Percentiles rank a stretch among this genome's conserved stretches.
These are phyloP conservation scores for Leptinotarsa rubiginosa DNA, from an alignment of 2,888 invertebrate genomes.

Conservation along the genomic window DNA sequence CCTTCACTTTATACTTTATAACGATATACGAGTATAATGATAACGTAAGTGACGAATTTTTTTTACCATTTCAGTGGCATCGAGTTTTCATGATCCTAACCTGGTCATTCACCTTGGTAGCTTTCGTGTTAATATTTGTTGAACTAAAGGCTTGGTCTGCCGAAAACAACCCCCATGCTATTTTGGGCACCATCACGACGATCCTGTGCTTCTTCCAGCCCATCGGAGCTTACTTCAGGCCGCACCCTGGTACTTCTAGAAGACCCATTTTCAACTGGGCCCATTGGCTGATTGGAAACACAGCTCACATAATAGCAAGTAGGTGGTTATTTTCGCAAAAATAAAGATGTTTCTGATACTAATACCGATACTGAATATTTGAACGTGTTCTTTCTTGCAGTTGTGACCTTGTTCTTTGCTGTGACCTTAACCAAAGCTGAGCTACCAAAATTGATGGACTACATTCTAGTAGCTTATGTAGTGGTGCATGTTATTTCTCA, in stretches of 20 bases:
- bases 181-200: constrained; percentile 83
- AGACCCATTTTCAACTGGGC: constrained; percentile 91
- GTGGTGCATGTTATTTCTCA: constrained; percentile 91
- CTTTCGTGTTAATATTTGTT: constrained; percentile 84
- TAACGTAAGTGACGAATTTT: not conserved
- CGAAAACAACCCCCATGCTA: constrained; percentile 84
- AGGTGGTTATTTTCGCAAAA: constrained; percentile 62
- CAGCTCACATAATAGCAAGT: constrained; percentile 89
- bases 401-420: constrained; percentile 93
- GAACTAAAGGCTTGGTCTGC: constrained; percentile 82
- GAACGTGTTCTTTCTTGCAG: constrained; percentile 69
- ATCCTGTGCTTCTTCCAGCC: constrained; percentile 87
- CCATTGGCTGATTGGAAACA: constrained; percentile 90
- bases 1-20: too few species aligned
- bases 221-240: constrained; percentile 84
- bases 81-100: constrained; percentile 86
- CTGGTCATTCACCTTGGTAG: constrained; percentile 82
- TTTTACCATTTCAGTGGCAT: constrained; percentile 78
- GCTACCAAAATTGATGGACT: constrained; percentile 87
- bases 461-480: constrained; percentile 89
- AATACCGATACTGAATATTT: too few species aligned
- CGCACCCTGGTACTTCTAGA: constrained; percentile 81
- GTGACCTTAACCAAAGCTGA: constrained; percentile 87
- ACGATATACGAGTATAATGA: too few species aligned
- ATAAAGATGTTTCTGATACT: too few species aligned